These are phyloP conservation scores for Catharus fuscescens DNA, from an alignment of 2,113 vertebrate species.

Conservation along the genomic window DNA sequence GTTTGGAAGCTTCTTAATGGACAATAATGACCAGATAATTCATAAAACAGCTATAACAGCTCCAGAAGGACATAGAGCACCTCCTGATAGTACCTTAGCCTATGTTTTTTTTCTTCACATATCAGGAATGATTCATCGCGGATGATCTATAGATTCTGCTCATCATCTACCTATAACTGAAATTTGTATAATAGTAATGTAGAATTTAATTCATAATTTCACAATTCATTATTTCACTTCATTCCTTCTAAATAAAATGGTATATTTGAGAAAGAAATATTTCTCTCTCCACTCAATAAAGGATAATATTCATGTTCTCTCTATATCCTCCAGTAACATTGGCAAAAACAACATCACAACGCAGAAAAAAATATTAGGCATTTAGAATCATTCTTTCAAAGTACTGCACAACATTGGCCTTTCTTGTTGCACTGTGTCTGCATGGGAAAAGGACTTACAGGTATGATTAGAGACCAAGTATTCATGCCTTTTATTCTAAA, in stretches of 20 bases:
- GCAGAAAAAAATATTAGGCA: not conserved
- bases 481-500: not conserved
- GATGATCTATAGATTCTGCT: not conserved
- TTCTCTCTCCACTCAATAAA: not conserved
- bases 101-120: not conserved
- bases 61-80: not conserved
- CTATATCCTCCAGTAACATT: not conserved
- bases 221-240: not conserved
- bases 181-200: not conserved
- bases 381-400: not conserved
- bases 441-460: not conserved
- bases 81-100: not conserved
- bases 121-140: not conserved
- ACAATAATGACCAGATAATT: not conserved
- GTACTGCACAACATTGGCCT: not conserved
- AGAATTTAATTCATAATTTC: not conserved
- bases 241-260: not conserved
- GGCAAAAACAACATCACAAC: not conserved
- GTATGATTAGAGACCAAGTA: not conserved
- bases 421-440: not conserved
- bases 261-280: not conserved
- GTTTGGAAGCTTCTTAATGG: not conserved
- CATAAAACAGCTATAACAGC: not conserved
- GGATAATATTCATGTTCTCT: not conserved
- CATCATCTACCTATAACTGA: not conserved